These are phyloP conservation scores for Liolophura sinensis DNA, from an alignment of 1,140 invertebrate genomes.

Conservation along the genomic window DNA sequence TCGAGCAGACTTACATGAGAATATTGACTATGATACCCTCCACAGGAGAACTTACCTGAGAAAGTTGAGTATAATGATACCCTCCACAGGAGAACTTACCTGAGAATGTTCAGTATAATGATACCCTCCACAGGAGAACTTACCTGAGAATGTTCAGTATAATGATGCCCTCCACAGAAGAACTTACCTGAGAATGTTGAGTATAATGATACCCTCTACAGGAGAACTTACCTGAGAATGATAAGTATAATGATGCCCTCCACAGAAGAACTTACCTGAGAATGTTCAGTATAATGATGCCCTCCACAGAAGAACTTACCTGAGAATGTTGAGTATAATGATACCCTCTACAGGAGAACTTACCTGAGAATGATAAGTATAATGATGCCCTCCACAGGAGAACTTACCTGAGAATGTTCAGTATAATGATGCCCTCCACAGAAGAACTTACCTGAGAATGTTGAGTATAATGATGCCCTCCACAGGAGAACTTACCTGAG, in stretches of 20 bases:
- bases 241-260: constrained; percentile 99
- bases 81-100: constrained; percentile 95
- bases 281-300: constrained; percentile 99
- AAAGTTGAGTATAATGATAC: constrained; percentile 99
- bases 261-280: constrained; percentile 93
- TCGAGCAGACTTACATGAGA: constrained; percentile 73
- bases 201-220: constrained; percentile 98
- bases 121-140: constrained; percentile 97
- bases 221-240: constrained; percentile 96
- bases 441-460: constrained; percentile 96
- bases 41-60: constrained; percentile 93
- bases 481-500: constrained; percentile 93
- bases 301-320: constrained; percentile 95
- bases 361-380: constrained; percentile 99
- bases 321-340: constrained; percentile 98
- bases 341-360: constrained; percentile 97
- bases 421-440: constrained; percentile 98
- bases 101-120: constrained; percentile 98
- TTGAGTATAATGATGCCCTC: constrained; percentile 99
- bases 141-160: constrained; percentile 99
- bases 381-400: constrained; percentile 97
- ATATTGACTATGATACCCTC: constrained; percentile 99
- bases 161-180: constrained; percentile 97
- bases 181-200: constrained; percentile 98
- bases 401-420: constrained; percentile 98